These are phyloP conservation scores for Tokudaia tokunoshimensis DNA, from an alignment of 2,797 vertebrate genomes.

Conservation along the genomic window DNA sequence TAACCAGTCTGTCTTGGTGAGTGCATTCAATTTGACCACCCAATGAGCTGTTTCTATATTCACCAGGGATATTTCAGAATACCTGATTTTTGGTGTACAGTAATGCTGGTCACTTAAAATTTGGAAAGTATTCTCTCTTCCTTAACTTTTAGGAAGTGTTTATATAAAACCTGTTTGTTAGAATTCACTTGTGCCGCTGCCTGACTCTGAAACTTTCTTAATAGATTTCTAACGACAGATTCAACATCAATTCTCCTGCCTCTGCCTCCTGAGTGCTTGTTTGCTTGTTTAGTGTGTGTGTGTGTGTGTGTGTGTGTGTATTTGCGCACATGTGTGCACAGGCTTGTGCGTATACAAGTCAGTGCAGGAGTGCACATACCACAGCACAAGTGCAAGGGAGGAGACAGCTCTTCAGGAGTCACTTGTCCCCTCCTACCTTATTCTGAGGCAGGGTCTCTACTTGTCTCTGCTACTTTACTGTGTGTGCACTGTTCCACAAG, in stretches of 20 bases:
- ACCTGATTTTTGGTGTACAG: neutral
- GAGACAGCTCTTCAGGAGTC: neutral
- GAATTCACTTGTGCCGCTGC: neutral
- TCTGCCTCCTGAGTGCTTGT: neutral
- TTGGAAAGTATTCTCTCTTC: neutral
- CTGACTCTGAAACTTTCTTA: constrained; percentile 9
- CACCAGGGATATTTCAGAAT: too few relatives aligned
- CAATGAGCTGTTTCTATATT: neutral
- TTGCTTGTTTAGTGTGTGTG: neutral
- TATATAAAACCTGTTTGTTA: constrained; percentile 35
- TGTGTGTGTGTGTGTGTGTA: neutral
- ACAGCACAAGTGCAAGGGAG: neutral
- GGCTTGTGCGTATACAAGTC: neutral
- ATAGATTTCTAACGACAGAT: constrained; percentile 32
- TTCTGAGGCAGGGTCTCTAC: neutral
- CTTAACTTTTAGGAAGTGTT: neutral
- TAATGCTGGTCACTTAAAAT: neutral
- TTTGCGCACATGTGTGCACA: too few relatives aligned
- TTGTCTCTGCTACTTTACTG: neutral
- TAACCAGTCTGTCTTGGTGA: neutral
- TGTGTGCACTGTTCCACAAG: too few relatives aligned
- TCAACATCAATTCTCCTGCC: neutral
- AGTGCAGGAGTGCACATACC: neutral
- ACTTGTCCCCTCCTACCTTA: too few relatives aligned
- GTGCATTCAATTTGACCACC: neutral